phyloP scores from a whole-genome alignment of 2,888 invertebrate genomes.

The Noctua janthe region DNA sequence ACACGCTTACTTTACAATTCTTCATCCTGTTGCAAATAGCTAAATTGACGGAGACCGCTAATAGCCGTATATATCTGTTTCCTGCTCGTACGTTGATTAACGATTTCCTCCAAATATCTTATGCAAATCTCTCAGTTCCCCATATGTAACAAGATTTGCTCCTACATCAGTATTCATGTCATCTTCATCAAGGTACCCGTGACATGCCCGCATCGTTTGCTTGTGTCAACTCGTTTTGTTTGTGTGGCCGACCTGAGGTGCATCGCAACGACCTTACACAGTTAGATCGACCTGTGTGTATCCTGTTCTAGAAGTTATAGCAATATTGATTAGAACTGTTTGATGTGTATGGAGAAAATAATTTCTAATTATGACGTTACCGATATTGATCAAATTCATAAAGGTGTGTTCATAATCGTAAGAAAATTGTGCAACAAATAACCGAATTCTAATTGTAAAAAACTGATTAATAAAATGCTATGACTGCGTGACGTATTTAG shows the following conservation, averaged over 20 bases:
- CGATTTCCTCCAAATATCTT: conserved; percentile 65
- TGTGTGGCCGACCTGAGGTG: conserved; percentile 80
- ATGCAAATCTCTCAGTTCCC: conserved; percentile 68
- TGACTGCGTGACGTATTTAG: conserved; percentile 21
- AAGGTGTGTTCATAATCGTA: neutral
- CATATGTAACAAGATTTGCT: conserved; percentile 71
- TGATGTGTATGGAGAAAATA: neutral
- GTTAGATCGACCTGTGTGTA: conserved; percentile 65
- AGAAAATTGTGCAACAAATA: neutral
- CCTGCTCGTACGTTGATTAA: conserved; percentile 61
- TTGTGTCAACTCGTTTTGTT: conserved; percentile 79
- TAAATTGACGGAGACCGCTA: conserved; percentile 50
- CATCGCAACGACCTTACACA: conserved; percentile 76
- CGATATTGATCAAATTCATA: neutral
- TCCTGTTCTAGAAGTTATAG: conserved; percentile 53
- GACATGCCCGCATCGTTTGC: conserved; percentile 82
- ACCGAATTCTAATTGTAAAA: neutral
- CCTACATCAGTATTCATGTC: conserved; percentile 75
- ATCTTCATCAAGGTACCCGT: conserved; percentile 73
- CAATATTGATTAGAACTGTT: conserved; percentile 45
- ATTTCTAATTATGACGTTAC: conserved; percentile 11
- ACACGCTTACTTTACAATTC: conserved; percentile 23
- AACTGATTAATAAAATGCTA: neutral
- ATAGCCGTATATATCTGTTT: conserved; percentile 55
- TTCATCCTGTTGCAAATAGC: conserved; percentile 55